Base-by-base conservation (phyloP, 64 coral and sea anemone genomes). In the Pachyseris speciosa region DNA sequence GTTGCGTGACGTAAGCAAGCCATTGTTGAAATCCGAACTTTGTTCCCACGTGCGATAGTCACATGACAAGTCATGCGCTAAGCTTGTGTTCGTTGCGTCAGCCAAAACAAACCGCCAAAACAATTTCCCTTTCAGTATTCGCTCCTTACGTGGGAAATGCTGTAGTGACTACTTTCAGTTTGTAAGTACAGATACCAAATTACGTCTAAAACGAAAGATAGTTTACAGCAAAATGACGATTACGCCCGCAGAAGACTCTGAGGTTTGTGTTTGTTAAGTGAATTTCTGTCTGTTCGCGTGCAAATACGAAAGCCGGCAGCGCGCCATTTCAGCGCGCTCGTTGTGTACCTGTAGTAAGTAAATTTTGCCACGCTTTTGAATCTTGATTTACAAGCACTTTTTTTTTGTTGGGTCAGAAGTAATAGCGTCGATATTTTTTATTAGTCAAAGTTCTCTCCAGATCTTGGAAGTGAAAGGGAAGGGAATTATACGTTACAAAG, bases 61-160 rank as follows among this genome's bases (percentile, higher is more conserved):
- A 80, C 51, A 59, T 80, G 75, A 57, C 75, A n/a, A 37, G 31
- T 80, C 75, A 80, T 59, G 75, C 59, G 75, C 75, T 9, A n/a
- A 1, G 2, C 75, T 24, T 80, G 17, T 59, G 75, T 26, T 10
- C 1, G 4, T 80, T 80, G 75, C 75, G 75, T 80, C 51, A 80
- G 50, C 19, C 75, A 2, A 57, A 58, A 38, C 29, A 33, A n/a
- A 37, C 30, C 31, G 44, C 30, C 29, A 27, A 30, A n/a, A 10
- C 8, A 26, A 25, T 29, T 25, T 44, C 22, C 19, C 3, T 27
- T 40, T 72, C 33, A 9, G 2, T 6, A 40, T 11, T 41, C 1
- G 20, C 5, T 38, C 7, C 17, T 42, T 41, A 12, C 28, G 22
- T n/a, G 37, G 3, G 12, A n/a, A n/a, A n/a, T n/a, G 61, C 26